These are phyloP conservation scores for Xanthorhoe designata DNA, from an alignment of 2,888 invertebrate genomes.

Conservation along the genomic window DNA sequence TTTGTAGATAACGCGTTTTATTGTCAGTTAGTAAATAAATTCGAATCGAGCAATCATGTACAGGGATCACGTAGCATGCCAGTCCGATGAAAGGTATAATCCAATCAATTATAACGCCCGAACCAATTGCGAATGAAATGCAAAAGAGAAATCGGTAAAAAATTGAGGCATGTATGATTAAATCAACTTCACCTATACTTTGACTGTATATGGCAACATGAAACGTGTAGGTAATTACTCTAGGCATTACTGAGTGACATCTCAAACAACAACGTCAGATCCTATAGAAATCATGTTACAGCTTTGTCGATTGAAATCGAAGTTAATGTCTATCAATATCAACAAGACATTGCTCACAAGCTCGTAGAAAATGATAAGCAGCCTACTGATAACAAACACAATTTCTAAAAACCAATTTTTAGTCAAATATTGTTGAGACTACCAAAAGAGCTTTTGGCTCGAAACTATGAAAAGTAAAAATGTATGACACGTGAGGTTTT, in stretches of 20 bases:
- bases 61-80: constrained; percentile 71
- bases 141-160: constrained; percentile 60
- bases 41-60: constrained; percentile 73
- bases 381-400: neutral
- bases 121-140: constrained; percentile 67
- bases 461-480: neutral
- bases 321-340: neutral
- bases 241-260: neutral
- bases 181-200: constrained; percentile 7
- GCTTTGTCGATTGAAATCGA: neutral
- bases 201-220: neutral
- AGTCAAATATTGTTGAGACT: neutral
- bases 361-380: no score
- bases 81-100: constrained; percentile 75
- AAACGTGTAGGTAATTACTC: neutral
- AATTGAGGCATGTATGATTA: constrained; percentile 33
- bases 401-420: neutral
- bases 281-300: neutral
- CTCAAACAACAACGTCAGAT: neutral
- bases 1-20: constrained; percentile 72
- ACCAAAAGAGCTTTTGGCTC: neutral
- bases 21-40: constrained; percentile 78
- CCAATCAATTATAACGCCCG: constrained; percentile 80
- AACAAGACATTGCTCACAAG: neutral
- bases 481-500: constrained; percentile 5